phyloP scores from a whole-genome alignment of 2,888 invertebrate species.

The Ligdia adustata region DNA sequence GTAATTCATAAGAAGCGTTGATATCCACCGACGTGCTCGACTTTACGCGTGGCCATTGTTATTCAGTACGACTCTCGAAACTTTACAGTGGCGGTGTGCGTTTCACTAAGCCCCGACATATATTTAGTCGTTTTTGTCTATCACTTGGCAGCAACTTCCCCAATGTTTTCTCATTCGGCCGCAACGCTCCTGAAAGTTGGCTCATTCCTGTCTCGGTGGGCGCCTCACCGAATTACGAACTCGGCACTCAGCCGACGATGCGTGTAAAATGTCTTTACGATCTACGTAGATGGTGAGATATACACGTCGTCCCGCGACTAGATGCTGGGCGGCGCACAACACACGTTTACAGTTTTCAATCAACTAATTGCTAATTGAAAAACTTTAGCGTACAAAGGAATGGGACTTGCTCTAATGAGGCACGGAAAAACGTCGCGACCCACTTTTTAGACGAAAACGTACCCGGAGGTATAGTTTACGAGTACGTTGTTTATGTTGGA shows the following conservation, averaged over 20 bases:
- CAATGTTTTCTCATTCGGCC: conserved; percentile 77
- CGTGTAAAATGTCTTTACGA: conserved; percentile 77
- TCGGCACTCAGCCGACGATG: conserved; percentile 72
- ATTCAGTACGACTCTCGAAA: conserved; percentile 66
- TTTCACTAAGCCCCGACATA: conserved; percentile 64
- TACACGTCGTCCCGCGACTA: conserved; percentile 46
- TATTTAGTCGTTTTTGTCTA: conserved; percentile 73
- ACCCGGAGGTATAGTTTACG: conserved; percentile 33
- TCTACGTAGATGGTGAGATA: conserved; percentile 62
- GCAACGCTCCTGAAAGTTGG: conserved; percentile 72
- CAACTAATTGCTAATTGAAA: conserved; percentile 77
- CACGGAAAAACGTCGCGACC: conserved; percentile 56
- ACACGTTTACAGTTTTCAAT: conserved; percentile 50
- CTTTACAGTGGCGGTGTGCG: conserved; percentile 60
- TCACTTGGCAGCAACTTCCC: conserved; percentile 70
- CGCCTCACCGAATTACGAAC: conserved; percentile 70
- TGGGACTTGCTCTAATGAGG: conserved; percentile 51
- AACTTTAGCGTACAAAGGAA: conserved; percentile 59
- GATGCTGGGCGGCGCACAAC: conserved; percentile 32
- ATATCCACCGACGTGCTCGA: conserved; percentile 53
- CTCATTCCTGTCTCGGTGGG: conserved; percentile 72
- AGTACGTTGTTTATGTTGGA: conserved; percentile 8
- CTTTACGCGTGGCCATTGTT: conserved; percentile 58
- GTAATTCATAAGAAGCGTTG: conserved; percentile 53
- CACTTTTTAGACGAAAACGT: conserved; percentile 57